Conservation (phyloP, 2,113 vertebrate species). For the Paracanthobrama guichenoti region DNA sequence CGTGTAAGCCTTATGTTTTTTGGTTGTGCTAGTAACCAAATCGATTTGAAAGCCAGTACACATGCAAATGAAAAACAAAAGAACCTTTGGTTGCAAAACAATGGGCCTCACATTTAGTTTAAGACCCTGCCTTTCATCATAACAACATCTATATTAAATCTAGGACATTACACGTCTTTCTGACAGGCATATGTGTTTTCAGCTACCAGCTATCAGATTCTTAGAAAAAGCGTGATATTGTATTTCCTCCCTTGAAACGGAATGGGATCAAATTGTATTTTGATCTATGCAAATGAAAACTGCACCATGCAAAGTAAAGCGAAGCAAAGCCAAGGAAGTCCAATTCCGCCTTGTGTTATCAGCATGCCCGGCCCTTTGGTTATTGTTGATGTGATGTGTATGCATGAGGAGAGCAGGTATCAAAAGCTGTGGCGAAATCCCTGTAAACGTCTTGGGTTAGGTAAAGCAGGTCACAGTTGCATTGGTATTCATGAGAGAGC, state of each 20-base stretch:
- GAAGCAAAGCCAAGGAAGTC: conserved; percentile 22
- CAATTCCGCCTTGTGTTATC: conserved; percentile 36
- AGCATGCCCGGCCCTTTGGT: conserved; percentile 36
- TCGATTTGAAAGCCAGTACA: not conserved
- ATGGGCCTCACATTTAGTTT: not conserved
- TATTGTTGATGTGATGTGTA: conserved; percentile 62
- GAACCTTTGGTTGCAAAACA: not conserved
- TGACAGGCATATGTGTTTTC: conserved; percentile 3
- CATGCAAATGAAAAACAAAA: conserved; percentile 18
- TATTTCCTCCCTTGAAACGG: conserved; percentile 21
- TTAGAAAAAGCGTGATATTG: conserved; percentile 20
- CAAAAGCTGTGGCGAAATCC: conserved; percentile 61
- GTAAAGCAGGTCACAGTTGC: conserved; percentile 67
- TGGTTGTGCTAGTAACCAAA: conserved; percentile 14
- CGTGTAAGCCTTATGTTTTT: not conserved
- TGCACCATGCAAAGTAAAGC: conserved; percentile 26
- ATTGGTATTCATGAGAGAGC: conserved; percentile 74
- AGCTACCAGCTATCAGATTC: conserved; percentile 18
- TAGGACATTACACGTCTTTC: not conserved
- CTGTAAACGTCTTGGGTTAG: conserved; percentile 60
- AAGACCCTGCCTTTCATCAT: not conserved
- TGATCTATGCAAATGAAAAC: conserved; percentile 50
- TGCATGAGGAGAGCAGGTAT: conserved; percentile 67
- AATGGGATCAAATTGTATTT: conserved; percentile 49
- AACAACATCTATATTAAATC: conserved; percentile 3